A percentile compares a stretch with the other conserved stretches of the same genome.
These are phyloP conservation scores for Lissocephala sabroskyi DNA, from an alignment of 2,888 invertebrate genomes.

Conservation along the genomic window DNA sequence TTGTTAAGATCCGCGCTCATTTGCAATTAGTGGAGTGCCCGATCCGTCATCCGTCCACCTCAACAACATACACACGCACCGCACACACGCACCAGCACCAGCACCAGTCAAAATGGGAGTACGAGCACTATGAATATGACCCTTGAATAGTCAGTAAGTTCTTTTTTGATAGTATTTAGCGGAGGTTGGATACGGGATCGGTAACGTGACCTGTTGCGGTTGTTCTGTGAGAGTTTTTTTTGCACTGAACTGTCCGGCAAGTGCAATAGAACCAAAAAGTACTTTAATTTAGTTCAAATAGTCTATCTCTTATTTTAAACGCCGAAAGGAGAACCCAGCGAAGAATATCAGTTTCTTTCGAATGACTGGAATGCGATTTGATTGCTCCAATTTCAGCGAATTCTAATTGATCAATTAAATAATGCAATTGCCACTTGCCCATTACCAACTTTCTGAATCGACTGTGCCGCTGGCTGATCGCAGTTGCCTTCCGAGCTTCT, in stretches of 20 bases:
- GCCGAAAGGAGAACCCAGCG: no score
- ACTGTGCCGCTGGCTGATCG: no score
- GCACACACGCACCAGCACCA: slow-evolving; percentile 9
- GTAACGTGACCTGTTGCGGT: no score
- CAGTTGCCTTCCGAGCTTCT: no score
- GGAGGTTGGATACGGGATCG: no score
- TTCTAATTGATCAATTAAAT: no score
- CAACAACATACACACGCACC: not conserved
- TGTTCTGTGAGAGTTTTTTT: no score
- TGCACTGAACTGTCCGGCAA: slow-evolving; percentile 33
- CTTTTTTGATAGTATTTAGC: slow-evolving; percentile 46
- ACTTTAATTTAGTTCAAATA: slow-evolving; percentile 49
- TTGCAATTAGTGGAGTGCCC: not conserved
- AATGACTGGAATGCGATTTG: no score
- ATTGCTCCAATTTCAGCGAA: no score
- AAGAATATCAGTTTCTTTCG: no score
- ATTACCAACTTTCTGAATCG: no score
- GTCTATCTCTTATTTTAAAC: slow-evolving; percentile 11
- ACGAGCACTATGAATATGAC: slow-evolving; percentile 35
- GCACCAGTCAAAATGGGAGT: slow-evolving; percentile 12
- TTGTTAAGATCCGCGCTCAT: not conserved
- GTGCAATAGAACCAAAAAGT: slow-evolving; percentile 63
- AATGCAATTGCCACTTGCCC: no score
- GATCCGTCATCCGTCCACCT: not conserved
- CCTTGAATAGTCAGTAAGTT: slow-evolving; percentile 42